phyloP scores from a whole-genome alignment of 2,113 vertebrate genomes.

The Apteryx owenii region DNA sequence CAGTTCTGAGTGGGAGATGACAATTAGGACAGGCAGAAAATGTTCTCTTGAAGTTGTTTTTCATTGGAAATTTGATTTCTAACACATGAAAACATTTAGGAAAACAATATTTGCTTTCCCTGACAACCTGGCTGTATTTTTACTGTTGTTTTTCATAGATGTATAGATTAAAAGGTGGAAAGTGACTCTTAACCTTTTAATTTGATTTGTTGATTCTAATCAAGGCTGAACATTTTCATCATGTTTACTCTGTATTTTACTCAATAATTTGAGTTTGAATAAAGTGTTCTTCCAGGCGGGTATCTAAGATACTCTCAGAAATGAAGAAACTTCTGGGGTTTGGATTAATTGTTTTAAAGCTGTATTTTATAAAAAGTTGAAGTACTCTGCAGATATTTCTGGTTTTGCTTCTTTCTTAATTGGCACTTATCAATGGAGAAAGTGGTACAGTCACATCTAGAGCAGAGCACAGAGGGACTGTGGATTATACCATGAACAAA shows the following conservation, averaged over 20 bases:
- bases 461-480: too few relatives aligned
- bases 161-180: background rate
- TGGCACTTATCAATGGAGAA: background rate
- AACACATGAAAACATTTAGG: background rate
- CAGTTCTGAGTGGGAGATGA: background rate
- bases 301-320: background rate
- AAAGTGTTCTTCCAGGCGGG: background rate
- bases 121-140: background rate
- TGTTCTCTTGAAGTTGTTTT: background rate
- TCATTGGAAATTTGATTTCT: background rate
- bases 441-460: background rate
- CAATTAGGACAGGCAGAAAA: background rate
- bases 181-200: background rate
- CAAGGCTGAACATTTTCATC: background rate
- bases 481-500: too few relatives aligned
- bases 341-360: background rate
- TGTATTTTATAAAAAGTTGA: background rate
- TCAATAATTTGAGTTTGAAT: background rate
- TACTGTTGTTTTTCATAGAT: background rate
- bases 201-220: background rate
- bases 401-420: background rate
- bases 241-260: background rate
- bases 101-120: constrained; percentile 4
- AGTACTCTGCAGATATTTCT: background rate
- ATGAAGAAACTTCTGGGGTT: background rate